Conservation (phyloP, 2,797 vertebrate species). For the Notamacropus eugenii region DNA sequence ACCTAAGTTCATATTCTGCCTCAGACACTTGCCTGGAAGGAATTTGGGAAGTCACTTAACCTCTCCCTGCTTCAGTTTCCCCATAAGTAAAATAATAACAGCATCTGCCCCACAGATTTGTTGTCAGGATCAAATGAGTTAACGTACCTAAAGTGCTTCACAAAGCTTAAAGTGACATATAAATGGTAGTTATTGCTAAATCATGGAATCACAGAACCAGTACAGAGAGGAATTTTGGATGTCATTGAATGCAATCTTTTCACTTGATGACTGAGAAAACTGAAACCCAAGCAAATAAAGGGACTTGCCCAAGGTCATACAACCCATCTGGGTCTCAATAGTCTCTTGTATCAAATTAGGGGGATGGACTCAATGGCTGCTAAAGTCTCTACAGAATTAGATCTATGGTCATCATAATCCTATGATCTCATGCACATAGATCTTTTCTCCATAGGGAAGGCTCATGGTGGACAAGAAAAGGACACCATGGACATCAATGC, state of each 20-base stretch:
- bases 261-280: background rate
- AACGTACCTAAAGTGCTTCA: background rate
- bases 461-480: background rate
- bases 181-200: background rate
- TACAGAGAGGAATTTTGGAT: background rate
- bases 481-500: background rate
- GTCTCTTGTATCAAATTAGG: rapidly evolving
- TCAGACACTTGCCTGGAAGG: background rate
- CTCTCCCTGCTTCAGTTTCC: background rate
- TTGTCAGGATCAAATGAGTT: rapidly evolving
- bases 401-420: background rate
- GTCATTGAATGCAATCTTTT: background rate
- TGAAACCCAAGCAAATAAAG: background rate
- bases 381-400: background rate
- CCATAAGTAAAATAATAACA: background rate
- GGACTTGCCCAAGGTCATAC: background rate
- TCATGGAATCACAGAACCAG: background rate
- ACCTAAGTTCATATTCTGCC: background rate
- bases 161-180: background rate
- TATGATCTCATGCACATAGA: background rate
- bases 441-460: background rate
- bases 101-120: background rate
- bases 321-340: background rate
- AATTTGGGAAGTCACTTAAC: background rate
- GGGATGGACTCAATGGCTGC: background rate